These are phyloP conservation scores for Yoshiicerus persimilis DNA, from an alignment of 1,140 invertebrate species.

Conservation along the genomic window DNA sequence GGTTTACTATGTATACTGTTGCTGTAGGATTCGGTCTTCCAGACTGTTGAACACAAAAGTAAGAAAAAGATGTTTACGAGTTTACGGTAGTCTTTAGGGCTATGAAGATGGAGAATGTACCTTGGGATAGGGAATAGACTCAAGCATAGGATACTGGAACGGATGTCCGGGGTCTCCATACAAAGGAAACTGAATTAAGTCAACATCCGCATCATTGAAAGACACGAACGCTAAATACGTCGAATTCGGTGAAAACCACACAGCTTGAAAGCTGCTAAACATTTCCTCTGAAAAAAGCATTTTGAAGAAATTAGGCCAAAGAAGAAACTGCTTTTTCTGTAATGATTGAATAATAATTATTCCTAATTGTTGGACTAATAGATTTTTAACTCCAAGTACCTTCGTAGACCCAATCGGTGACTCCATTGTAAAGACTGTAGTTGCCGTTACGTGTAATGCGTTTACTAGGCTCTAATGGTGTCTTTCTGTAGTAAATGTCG, in stretches of 20 bases:
- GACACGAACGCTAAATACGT: constrained; percentile 75
- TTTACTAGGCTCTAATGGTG: constrained; percentile 56
- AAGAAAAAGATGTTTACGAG: too few relatives aligned
- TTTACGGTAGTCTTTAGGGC: too few relatives aligned
- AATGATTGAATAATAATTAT: too few relatives aligned
- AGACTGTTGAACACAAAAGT: constrained; percentile 60
- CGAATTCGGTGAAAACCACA: constrained; percentile 86
- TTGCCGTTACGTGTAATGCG: constrained; percentile 61
- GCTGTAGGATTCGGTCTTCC: constrained; percentile 76
- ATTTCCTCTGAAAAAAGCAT: constrained; percentile 84
- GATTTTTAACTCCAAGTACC: constrained; percentile 57
- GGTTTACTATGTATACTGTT: constrained; percentile 68
- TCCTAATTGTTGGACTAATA: too few relatives aligned
- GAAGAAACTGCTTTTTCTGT: too few relatives aligned
- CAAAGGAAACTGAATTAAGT: constrained; percentile 55
- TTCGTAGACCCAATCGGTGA: constrained; percentile 81
- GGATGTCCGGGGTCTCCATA: constrained; percentile 55
- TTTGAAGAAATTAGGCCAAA: too few relatives aligned
- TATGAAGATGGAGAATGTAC: constrained; percentile 53
- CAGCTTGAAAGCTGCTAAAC: constrained; percentile 75
- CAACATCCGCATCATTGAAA: constrained; percentile 74
- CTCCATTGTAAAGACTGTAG: constrained; percentile 74
- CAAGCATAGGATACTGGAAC: constrained; percentile 55
- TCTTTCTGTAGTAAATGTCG: constrained; percentile 73
- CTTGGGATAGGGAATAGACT: constrained; percentile 78